Evolutionary conservation across 92 coral and sea anemone species (phyloP).

Genomic region (Porites lobata): DNA sequence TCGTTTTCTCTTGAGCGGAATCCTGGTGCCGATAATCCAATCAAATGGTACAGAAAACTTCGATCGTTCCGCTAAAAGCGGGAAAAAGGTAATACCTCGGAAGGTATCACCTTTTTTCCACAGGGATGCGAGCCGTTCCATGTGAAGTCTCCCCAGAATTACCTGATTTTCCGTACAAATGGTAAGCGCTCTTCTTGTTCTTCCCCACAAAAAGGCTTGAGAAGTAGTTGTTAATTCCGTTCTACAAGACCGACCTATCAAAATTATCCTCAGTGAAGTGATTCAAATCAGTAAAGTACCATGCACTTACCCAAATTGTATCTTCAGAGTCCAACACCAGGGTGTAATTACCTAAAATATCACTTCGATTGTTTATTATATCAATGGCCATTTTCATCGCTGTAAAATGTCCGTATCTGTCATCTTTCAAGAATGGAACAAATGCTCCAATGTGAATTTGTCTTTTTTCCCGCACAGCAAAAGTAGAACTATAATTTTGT

Average conservation of each 20-base stretch:
- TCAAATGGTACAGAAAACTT: too few relatives aligned
- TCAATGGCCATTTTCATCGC: constrained; percentile 81
- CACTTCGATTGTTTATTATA: constrained; percentile 78
- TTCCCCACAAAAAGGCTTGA: too few relatives aligned
- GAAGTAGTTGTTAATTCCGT: too few relatives aligned
- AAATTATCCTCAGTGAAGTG: not conserved
- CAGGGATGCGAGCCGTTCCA: too few relatives aligned
- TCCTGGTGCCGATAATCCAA: too few relatives aligned
- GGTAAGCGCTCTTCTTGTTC: too few relatives aligned
- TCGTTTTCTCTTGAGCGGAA: too few relatives aligned
- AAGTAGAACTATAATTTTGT: not conserved
- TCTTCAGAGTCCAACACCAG: constrained; percentile 75
- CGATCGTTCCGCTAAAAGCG: too few relatives aligned
- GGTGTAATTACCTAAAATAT: constrained; percentile 72
- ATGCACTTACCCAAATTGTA: constrained; percentile 70
- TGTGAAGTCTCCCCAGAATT: too few relatives aligned
- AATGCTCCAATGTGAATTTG: constrained; percentile 79
- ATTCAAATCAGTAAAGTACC: not conserved
- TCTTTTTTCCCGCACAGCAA: not conserved
- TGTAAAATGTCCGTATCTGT: constrained; percentile 50
- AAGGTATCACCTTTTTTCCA: too few relatives aligned
- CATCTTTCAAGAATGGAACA: constrained; percentile 50
- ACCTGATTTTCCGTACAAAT: too few relatives aligned
- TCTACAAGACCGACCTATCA: not conserved
- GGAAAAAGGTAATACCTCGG: too few relatives aligned